A percentile compares a stretch with the other conserved stretches of the same genome.
Conservation (phyloP, 2,888 invertebrate species). For the Sphaeridia pumilis region DNA sequence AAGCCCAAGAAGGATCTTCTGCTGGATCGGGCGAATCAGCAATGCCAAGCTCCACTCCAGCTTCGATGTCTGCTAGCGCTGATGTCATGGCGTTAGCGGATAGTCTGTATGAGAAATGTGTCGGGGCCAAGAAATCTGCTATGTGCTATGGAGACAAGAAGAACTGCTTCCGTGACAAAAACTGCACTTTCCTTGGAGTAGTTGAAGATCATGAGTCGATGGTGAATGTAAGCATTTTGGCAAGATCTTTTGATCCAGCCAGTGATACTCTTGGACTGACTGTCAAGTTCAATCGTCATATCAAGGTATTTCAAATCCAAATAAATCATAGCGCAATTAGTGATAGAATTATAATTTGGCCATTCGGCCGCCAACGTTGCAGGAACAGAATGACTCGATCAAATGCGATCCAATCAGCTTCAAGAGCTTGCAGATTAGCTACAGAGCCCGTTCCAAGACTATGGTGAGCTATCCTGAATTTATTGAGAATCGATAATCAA, state of each 20-base stretch:
- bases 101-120: neutral
- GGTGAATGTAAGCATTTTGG: slow-evolving; percentile 8
- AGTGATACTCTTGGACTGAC: slow-evolving; percentile 10
- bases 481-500: too few relatives aligned
- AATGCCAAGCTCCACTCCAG: too few relatives aligned
- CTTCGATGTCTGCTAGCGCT: neutral
- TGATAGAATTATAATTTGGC: too few relatives aligned
- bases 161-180: slow-evolving; percentile 2
- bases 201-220: slow-evolving; percentile 8
- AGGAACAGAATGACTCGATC: too few relatives aligned
- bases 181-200: slow-evolving; percentile 13
- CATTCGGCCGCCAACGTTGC: too few relatives aligned
- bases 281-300: slow-evolving; percentile 4
- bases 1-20: too few relatives aligned
- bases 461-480: too few relatives aligned
- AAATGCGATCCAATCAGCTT: neutral
- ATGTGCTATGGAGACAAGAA: slow-evolving; percentile 6
- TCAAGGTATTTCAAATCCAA: neutral
- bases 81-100: too few relatives aligned
- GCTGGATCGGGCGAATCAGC: too few relatives aligned
- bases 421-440: neutral
- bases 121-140: neutral
- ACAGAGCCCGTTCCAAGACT: too few relatives aligned
- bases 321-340: too few relatives aligned
- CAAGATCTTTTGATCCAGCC: slow-evolving; percentile 9